Evolutionary conservation across 2,888 invertebrate species (phyloP), one percentile per base, ranked within the genome.

Genomic region (Liodrosophila aerea): DNA sequence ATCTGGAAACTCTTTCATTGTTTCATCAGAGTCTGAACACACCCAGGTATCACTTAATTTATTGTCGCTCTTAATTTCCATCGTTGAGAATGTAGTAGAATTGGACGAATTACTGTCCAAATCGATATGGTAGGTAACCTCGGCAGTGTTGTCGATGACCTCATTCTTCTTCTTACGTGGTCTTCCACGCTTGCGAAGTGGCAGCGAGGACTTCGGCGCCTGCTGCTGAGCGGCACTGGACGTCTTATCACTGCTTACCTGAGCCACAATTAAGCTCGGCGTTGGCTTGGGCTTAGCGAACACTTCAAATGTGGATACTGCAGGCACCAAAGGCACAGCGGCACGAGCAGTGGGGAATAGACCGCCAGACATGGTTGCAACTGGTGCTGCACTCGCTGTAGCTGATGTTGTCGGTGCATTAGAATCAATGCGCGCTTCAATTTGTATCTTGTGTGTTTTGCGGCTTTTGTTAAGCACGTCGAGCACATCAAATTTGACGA

Each of bases 401-500:
- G 33, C 47, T 30, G 15, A 73, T 4, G 36, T 37, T 7, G 60
- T 53, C 15, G 69, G 56, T 4, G 78, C 80, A 73, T 87, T 88
- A 1, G 88, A 89, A 64, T 89, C 89, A 12, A 89, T 88, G 29
- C 89, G 82, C 0, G 89, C 89, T 57, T 89, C 89, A 18, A 89
- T 88, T 63, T 89, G 89, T 46, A 89, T 89, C 70, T 89, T 89
- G 59, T 87, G 87, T 11, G 77, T 80, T 33, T 87, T 89, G 4
- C 89, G 80, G 57, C 88, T 86, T 63, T 89, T 89, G 40, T 88
- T 88, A 5, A 90, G 64, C 51, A 90, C 75, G 57, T 90, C 89
- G 0, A 87, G 77, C 0, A 90, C 89, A 65, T 90, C 89, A 49
- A 89, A 90, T 67, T 90, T 90, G 1, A 86, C 85, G n/a, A 88